Evolutionary conservation across 92 coral and sea anemone species (phyloP).

Genomic region (Porites lobata): DNA sequence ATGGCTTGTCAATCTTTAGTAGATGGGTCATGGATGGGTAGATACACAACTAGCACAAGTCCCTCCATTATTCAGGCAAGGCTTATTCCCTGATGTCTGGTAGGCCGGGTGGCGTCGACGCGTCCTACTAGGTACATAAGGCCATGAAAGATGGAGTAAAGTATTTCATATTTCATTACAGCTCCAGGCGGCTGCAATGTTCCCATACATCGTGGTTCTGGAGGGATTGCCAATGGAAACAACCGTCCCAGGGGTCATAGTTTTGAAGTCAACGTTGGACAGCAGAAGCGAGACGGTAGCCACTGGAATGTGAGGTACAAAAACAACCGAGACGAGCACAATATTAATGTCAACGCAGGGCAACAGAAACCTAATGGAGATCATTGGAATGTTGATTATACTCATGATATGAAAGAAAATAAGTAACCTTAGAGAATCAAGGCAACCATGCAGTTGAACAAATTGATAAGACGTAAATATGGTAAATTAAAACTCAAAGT

Average conservation of each 20-base stretch:
- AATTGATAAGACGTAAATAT: too few relatives aligned
- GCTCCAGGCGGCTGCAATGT: not conserved
- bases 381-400: not conserved
- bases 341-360: not conserved
- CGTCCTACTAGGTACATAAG: too few relatives aligned
- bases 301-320: conserved; percentile 9
- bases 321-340: not conserved
- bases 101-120: too few relatives aligned
- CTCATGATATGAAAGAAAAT: not conserved
- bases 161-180: not conserved
- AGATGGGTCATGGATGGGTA: too few relatives aligned
- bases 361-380: not conserved
- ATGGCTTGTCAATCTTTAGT: too few relatives aligned
- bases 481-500: too few relatives aligned
- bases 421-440: not conserved
- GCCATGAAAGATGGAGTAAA: too few relatives aligned
- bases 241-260: not conserved
- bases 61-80: too few relatives aligned
- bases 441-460: too few relatives aligned
- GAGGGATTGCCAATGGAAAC: not conserved
- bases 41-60: too few relatives aligned
- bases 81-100: too few relatives aligned
- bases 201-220: not conserved
- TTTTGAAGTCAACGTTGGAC: conserved; percentile 2
- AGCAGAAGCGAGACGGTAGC: not conserved